phyloP scores from a whole-genome alignment of 2,888 invertebrate genomes.

The Cantharis flavilabris region DNA sequence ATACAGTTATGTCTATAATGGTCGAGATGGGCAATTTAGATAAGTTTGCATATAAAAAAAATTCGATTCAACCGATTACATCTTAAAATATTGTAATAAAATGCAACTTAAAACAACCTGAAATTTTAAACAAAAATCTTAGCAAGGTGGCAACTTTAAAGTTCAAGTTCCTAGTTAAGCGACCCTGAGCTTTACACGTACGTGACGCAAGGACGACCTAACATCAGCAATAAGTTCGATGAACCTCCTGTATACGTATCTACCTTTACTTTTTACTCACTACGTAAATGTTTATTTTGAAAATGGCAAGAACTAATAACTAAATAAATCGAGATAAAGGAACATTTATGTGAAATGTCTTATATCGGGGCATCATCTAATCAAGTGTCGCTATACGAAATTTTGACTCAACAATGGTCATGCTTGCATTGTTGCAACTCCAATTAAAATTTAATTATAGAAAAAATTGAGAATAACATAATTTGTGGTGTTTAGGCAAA shows the following conservation, averaged over 20 bases:
- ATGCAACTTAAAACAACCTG: conserved; percentile 13
- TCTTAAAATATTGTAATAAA: conserved; percentile 16
- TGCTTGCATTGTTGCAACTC: background rate
- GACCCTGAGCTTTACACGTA: conserved; percentile 24
- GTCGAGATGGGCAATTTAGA: background rate
- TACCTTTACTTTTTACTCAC: conserved; percentile 29
- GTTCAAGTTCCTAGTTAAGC: conserved; percentile 29
- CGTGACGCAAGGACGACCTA: conserved; percentile 27
- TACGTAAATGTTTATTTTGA: conserved; percentile 22
- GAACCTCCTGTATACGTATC: conserved; percentile 28
- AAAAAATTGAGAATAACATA: background rate
- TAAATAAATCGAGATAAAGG: background rate
- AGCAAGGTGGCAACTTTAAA: conserved; percentile 13
- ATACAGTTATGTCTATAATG: background rate
- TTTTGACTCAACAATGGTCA: background rate
- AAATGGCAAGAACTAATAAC: background rate
- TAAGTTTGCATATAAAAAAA: conserved; percentile 3
- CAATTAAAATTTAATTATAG: background rate
- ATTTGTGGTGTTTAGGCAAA: background rate
- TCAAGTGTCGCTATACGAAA: background rate
- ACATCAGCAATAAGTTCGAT: conserved; percentile 27
- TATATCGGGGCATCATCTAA: background rate
- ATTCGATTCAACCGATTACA: conserved; percentile 8
- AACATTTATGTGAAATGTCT: background rate
- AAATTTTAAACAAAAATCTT: conserved; percentile 13